Percentiles rank a stretch among this genome's conserved stretches.
Evolutionary conservation across 2,888 invertebrate genomes (phyloP).

Genomic region (Celastrina argiolus): DNA sequence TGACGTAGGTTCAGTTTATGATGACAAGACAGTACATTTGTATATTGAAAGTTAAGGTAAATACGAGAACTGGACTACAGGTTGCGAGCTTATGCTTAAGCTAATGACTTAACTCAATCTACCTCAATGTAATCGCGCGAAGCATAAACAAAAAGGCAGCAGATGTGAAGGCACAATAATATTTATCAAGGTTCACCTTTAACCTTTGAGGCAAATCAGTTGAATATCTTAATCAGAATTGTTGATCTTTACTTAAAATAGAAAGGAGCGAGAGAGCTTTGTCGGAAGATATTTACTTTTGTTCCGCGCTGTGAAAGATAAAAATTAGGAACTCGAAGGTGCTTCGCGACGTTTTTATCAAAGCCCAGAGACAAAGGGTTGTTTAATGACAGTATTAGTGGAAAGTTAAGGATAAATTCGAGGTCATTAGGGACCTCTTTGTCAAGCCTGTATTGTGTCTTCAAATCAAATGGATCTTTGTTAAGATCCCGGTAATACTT

Average conservation of each 20-base stretch:
- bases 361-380: conserved; percentile 71
- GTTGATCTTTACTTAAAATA: conserved; percentile 31
- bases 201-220: conserved; percentile 19
- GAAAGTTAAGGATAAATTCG: conserved; percentile 74
- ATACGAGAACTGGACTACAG: too few species aligned
- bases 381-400: conserved; percentile 75
- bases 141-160: too few species aligned
- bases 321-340: conserved; percentile 69
- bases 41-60: too few species aligned
- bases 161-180: background rate
- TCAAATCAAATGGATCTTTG: conserved; percentile 43
- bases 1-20: too few species aligned
- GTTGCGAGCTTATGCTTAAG: too few species aligned
- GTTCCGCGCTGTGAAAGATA: conserved; percentile 63
- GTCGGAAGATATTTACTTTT: conserved; percentile 51
- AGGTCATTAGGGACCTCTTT: conserved; percentile 67
- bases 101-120: too few species aligned
- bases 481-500: conserved; percentile 12
- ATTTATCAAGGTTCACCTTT: conserved; percentile 3
- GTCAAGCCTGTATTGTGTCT: conserved; percentile 62
- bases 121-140: too few species aligned
- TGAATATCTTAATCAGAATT: conserved; percentile 25
- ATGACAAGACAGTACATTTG: too few species aligned
- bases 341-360: conserved; percentile 68
- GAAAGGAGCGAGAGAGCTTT: conserved; percentile 39